These are phyloP conservation scores for Monopterus albus DNA, from an alignment of 2,113 vertebrate species.

Conservation along the genomic window DNA sequence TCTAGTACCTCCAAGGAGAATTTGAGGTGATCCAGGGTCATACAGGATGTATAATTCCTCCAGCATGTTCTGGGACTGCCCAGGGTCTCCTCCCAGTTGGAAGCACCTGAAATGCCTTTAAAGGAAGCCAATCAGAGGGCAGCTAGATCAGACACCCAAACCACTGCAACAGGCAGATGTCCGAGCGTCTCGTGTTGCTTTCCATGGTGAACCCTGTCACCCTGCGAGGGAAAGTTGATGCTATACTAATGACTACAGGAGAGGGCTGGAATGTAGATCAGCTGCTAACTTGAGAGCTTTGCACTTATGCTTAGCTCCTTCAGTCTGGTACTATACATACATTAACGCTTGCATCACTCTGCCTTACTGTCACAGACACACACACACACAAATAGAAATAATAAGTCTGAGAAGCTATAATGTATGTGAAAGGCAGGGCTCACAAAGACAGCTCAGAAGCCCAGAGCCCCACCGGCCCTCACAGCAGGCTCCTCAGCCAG, in stretches of 20 bases:
- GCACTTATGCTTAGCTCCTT: too few species aligned
- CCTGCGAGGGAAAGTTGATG: neutral
- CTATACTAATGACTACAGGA: too few species aligned
- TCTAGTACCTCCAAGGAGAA: neutral
- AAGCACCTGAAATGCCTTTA: conserved; percentile 4
- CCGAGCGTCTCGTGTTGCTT: neutral
- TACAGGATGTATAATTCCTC: neutral
- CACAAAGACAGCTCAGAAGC: conserved; percentile 8
- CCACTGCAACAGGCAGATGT: too few species aligned
- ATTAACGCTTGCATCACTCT: too few species aligned
- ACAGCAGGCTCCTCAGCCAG: conserved; percentile 11
- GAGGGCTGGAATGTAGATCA: too few species aligned
- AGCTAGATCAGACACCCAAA: neutral
- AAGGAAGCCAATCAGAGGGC: conserved; percentile 1
- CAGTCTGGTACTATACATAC: too few species aligned
- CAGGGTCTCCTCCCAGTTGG: conserved; percentile 19
- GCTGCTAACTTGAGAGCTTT: too few species aligned
- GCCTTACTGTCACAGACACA: too few species aligned
- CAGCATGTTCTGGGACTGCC: neutral
- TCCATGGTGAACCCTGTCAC: neutral
- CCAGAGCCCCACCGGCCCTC: conserved; percentile 6
- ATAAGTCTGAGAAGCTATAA: too few species aligned
- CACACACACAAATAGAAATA: too few species aligned
- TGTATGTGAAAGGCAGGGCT: neutral
- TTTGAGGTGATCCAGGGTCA: conserved; percentile 1